Percentiles rank a stretch among this genome's conserved stretches.
phyloP scores from a whole-genome alignment of 1,140 invertebrate genomes.

The Bombus picipes region DNA sequence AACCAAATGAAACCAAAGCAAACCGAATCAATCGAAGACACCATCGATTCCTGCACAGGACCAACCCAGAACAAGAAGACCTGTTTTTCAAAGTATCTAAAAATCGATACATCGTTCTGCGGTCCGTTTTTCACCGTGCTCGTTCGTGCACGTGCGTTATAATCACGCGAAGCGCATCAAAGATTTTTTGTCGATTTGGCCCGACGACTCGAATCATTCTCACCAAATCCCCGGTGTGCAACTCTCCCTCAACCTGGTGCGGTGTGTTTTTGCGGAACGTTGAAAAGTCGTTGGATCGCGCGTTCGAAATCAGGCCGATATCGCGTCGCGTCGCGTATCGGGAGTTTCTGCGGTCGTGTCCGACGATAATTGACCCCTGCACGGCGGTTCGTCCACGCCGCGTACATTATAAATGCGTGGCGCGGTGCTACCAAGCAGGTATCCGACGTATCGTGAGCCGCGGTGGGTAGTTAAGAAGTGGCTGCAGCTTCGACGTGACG shows the following conservation, averaged over 20 bases:
- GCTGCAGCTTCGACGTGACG: constrained; percentile 75
- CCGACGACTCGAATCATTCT: constrained; percentile 35
- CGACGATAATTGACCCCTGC: constrained; percentile 65
- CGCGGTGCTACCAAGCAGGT: constrained; percentile 59
- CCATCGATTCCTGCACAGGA: no score
- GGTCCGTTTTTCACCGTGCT: not conserved
- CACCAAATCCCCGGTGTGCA: constrained; percentile 14
- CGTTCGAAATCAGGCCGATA: constrained; percentile 28
- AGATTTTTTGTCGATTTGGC: constrained; percentile 25
- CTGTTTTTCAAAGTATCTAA: not conserved
- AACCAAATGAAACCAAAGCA: no score
- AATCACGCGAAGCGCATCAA: not conserved
- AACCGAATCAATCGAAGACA: not conserved
- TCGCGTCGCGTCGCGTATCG: constrained; percentile 43
- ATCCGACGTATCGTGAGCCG: constrained; percentile 45
- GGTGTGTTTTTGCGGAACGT: constrained; percentile 19
- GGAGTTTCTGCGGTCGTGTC: constrained; percentile 64
- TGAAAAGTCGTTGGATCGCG: constrained; percentile 12
- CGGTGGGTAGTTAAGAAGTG: constrained; percentile 77
- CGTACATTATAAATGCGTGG: constrained; percentile 68
- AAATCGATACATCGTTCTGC: constrained; percentile 27
- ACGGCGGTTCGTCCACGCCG: constrained; percentile 44
- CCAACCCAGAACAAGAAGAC: not conserved
- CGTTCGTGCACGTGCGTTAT: constrained; percentile 36
- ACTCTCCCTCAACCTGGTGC: not conserved